Evolutionary conservation across 2,888 invertebrate genomes (phyloP).

Genomic region (Ctenicera cuprea): DNA sequence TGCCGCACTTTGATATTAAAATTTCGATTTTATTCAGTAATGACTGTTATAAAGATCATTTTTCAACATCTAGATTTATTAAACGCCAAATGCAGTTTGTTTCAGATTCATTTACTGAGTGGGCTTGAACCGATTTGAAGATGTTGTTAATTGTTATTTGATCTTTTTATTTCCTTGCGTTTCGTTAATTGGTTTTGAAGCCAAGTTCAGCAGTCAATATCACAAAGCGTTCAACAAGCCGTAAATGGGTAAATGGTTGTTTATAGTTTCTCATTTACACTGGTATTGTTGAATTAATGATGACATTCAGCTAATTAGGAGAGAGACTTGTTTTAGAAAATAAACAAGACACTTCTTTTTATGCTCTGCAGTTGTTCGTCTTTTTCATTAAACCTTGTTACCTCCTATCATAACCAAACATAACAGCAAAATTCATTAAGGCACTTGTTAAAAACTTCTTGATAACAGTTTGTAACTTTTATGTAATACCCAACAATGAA

Average conservation of each 20-base stretch:
- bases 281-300: slow-evolving; percentile 39
- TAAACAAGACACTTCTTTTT: slow-evolving; percentile 28
- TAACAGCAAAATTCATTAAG: too few relatives aligned
- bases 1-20: not conserved
- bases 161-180: slow-evolving; percentile 5
- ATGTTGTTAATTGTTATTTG: slow-evolving; percentile 19
- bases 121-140: slow-evolving; percentile 10
- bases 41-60: not conserved
- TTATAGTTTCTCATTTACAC: slow-evolving; percentile 44
- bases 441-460: too few relatives aligned
- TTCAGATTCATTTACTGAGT: too few relatives aligned
- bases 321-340: slow-evolving; percentile 28
- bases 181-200: slow-evolving; percentile 31
- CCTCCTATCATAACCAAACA: too few relatives aligned
- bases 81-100: too few relatives aligned
- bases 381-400: slow-evolving; percentile 7
- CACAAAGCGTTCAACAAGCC: slow-evolving; percentile 31
- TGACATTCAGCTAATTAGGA: slow-evolving; percentile 41
- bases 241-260: slow-evolving; percentile 39
- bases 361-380: slow-evolving; percentile 2
- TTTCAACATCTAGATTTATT: not conserved
- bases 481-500: too few relatives aligned
- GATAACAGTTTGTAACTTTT: too few relatives aligned
- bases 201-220: slow-evolving; percentile 30
- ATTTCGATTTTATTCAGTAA: not conserved